A percentile compares a stretch with the other conserved stretches of the same genome.
phyloP scores from a whole-genome alignment of 2,113 vertebrate species.

The Cygnus buccinator region DNA sequence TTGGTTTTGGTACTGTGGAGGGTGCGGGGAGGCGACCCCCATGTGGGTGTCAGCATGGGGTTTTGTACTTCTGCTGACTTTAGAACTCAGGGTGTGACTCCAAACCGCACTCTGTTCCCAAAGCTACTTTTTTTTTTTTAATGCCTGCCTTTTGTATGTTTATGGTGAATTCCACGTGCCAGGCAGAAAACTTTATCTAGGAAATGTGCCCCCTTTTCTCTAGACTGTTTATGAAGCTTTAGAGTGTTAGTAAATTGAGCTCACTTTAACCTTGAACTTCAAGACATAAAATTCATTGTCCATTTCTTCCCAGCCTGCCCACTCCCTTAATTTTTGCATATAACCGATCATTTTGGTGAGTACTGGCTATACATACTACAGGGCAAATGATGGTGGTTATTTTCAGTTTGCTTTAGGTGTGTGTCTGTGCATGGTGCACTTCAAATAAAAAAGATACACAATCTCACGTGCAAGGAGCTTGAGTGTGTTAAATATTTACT shows the following conservation, averaged over 20 bases:
- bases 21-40: accelerated
- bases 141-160: background rate
- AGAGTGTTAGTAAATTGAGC: background rate
- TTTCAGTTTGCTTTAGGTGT: background rate
- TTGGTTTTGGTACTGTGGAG: background rate
- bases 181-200: background rate
- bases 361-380: too few relatives aligned
- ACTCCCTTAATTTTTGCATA: background rate
- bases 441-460: background rate
- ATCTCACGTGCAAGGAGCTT: background rate
- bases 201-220: background rate
- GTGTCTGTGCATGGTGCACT: background rate
- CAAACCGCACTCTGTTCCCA: background rate
- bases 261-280: background rate
- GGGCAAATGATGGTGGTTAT: background rate
- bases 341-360: background rate
- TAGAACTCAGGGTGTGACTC: background rate
- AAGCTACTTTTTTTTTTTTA: background rate
- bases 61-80: background rate
- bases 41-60: accelerated
- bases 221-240: background rate
- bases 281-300: background rate
- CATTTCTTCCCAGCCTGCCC: background rate
- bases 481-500: background rate
- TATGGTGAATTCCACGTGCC: background rate